These are phyloP conservation scores for Pachliopta kotzebuea DNA, from an alignment of 2,888 invertebrate genomes.

Conservation along the genomic window DNA sequence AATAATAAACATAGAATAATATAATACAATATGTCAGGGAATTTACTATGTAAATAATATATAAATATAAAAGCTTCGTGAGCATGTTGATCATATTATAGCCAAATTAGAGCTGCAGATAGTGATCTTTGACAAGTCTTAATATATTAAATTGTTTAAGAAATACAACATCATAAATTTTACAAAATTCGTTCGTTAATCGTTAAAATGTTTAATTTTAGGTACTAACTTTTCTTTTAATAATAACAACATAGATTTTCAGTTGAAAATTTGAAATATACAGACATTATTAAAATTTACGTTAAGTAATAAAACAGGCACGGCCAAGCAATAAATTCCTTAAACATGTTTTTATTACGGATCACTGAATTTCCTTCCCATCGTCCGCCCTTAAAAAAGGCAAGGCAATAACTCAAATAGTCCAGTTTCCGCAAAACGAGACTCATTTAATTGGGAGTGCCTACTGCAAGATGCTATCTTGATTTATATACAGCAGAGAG, in stretches of 20 bases:
- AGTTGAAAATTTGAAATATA: neutral
- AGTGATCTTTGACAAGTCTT: too few species aligned
- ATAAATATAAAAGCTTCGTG: too few species aligned
- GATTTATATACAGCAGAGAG: constrained; percentile 19
- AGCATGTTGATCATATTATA: too few species aligned
- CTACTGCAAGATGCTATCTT: constrained; percentile 26
- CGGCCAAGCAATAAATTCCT: constrained; percentile 14
- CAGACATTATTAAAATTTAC: neutral
- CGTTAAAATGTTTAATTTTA: too few species aligned
- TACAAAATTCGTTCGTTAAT: too few species aligned
- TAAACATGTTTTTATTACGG: constrained; percentile 23
- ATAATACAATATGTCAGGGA: too few species aligned
- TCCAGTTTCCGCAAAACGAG: constrained; percentile 26
- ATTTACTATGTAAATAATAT: too few species aligned
- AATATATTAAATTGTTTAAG: too few species aligned
- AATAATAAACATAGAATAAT: too few species aligned
- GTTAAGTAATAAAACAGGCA: constrained; percentile 10
- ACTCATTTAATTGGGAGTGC: constrained; percentile 24
- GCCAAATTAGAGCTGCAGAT: too few species aligned
- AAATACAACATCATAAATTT: too few species aligned
- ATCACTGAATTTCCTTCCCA: constrained; percentile 14
- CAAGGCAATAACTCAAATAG: constrained; percentile 28
- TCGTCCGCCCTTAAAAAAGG: constrained; percentile 19
- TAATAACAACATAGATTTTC: neutral
- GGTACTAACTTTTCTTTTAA: too few species aligned